These are phyloP conservation scores for Xanthorhoe designata DNA, from an alignment of 2,888 invertebrate genomes.

Conservation along the genomic window DNA sequence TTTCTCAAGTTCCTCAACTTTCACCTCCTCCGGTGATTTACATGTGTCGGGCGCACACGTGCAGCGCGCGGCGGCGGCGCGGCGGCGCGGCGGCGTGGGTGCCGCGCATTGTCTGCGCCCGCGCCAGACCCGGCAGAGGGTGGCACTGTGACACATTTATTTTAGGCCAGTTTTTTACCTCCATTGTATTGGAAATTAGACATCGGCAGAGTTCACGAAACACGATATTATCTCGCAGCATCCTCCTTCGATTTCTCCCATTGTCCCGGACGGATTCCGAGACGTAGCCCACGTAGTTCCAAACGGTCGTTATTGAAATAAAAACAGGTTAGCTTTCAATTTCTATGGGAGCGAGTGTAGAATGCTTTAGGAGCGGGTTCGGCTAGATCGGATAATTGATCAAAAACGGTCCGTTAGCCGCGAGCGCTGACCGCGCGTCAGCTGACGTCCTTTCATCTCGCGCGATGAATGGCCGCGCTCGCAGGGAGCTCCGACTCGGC, in stretches of 20 bases:
- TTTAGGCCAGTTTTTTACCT: constrained; percentile 80
- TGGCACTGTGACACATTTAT: constrained; percentile 85
- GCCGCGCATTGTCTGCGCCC: constrained; percentile 73
- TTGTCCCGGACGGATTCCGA: constrained; percentile 62
- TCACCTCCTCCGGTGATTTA: constrained; percentile 81
- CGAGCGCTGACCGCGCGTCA: constrained; percentile 55
- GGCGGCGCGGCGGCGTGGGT: constrained; percentile 61
- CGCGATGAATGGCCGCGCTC: constrained; percentile 69
- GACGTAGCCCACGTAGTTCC: constrained; percentile 50
- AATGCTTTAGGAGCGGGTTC: constrained; percentile 61
- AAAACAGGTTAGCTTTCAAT: constrained; percentile 81
- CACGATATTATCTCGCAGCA: constrained; percentile 77
- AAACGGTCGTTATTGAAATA: constrained; percentile 65
- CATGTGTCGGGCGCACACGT: constrained; percentile 66
- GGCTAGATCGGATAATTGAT: constrained; percentile 74
- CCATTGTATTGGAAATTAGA: constrained; percentile 85
- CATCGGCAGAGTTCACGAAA: constrained; percentile 80
- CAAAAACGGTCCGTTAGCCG: constrained; percentile 74
- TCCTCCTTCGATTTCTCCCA: constrained; percentile 72
- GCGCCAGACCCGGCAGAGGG: constrained; percentile 58
- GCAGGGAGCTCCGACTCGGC: constrained; percentile 50
- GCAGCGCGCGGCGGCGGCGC: constrained; percentile 13
- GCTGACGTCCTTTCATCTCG: constrained; percentile 77
- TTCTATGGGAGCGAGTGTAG: constrained; percentile 68
- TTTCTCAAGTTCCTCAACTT: constrained; percentile 79